Evolutionary conservation across 1,140 invertebrate genomes (phyloP).

Genomic region (Gonatopus flavifemur): DNA sequence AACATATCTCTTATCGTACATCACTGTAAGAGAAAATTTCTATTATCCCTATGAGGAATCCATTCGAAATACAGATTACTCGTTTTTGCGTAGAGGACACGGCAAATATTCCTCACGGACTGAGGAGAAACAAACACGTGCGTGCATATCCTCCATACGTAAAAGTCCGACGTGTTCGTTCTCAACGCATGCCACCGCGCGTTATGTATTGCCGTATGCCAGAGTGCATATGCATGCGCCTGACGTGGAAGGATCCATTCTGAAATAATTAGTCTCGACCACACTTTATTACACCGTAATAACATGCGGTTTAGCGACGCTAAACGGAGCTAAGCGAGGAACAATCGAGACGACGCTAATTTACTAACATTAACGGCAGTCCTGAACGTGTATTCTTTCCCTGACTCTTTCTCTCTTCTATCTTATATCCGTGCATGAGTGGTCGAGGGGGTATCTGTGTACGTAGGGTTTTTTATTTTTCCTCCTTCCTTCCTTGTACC

Average conservation of each 20-base stretch:
- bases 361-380: constrained; percentile 12
- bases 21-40: too few relatives aligned
- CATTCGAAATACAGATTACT: too few relatives aligned
- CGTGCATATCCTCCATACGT: not conserved
- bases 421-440: too few relatives aligned
- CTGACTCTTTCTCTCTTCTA: constrained; percentile 3
- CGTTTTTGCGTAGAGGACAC: too few relatives aligned
- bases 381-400: not conserved
- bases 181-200: not conserved
- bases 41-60: too few relatives aligned
- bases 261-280: constrained; percentile 21
- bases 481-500: not conserved
- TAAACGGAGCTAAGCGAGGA: constrained; percentile 24
- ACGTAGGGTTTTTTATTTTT: too few relatives aligned
- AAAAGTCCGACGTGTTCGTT: not conserved
- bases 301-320: constrained; percentile 11
- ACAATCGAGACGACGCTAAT: constrained; percentile 34
- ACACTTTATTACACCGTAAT: constrained; percentile 21
- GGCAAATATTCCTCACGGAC: too few relatives aligned
- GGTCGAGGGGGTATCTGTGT: too few relatives aligned
- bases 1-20: too few relatives aligned
- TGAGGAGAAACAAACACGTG: too few relatives aligned
- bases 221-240: too few relatives aligned
- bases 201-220: not conserved
- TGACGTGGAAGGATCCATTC: too few relatives aligned